Conservation (phyloP, 1,140 invertebrate genomes). For the Forficula auricularia region DNA sequence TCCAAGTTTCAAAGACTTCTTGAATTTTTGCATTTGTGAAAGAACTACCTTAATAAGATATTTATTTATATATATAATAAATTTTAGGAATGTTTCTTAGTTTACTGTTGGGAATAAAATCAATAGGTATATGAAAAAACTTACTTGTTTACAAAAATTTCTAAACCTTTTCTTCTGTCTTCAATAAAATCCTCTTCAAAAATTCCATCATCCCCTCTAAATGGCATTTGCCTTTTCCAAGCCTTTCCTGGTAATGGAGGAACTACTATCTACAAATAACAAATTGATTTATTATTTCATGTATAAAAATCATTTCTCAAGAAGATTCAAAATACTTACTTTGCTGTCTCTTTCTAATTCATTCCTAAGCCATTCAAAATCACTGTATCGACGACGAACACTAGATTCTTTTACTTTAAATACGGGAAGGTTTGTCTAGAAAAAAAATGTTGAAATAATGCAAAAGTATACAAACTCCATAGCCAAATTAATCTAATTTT, state of each 20-base stretch:
- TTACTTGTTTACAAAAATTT: conserved; percentile 97
- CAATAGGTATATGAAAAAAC: too few relatives aligned
- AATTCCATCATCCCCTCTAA: conserved; percentile 94
- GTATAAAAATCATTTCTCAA: conserved; percentile 2
- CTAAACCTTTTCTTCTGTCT: conserved; percentile 91
- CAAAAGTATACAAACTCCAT: too few relatives aligned
- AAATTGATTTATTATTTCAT: background rate
- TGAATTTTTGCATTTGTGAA: too few relatives aligned
- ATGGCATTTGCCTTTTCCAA: conserved; percentile 94
- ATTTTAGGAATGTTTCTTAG: too few relatives aligned
- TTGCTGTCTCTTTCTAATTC: conserved; percentile 99
- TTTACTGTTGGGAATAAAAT: too few relatives aligned
- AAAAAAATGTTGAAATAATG: conserved; percentile 21
- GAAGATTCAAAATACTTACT: conserved; percentile 34
- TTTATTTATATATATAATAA: too few relatives aligned
- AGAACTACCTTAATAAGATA: too few relatives aligned
- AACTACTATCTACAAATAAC: conserved; percentile 71
- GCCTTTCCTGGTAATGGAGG: conserved; percentile 94
- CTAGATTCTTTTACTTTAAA: conserved; percentile 99
- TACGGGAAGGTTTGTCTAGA: conserved; percentile 96
- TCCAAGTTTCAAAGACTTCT: too few relatives aligned
- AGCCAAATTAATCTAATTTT: too few relatives aligned
- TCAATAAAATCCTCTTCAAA: conserved; percentile 99
- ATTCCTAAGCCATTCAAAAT: conserved; percentile 98
- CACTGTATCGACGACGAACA: conserved; percentile 92